These are phyloP conservation scores for Cyclophora punctaria DNA, from an alignment of 2,888 invertebrate species.

Conservation along the genomic window DNA sequence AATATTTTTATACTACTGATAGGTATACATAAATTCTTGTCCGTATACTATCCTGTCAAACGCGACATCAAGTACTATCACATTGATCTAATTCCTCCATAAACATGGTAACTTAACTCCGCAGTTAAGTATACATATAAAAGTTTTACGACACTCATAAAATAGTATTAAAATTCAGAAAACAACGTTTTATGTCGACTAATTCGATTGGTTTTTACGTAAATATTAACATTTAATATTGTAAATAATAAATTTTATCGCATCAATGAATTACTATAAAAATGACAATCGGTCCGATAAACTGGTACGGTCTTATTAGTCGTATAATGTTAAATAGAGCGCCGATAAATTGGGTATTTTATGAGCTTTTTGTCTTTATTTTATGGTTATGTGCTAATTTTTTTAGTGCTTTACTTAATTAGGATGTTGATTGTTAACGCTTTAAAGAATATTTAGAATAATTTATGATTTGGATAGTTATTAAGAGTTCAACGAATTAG, in stretches of 20 bases:
- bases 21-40: no score
- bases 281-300: slow-evolving; percentile 10
- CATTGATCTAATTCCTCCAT: neutral
- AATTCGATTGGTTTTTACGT: slow-evolving; percentile 13
- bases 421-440: no score
- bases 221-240: slow-evolving; percentile 8
- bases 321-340: neutral
- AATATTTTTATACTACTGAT: no score
- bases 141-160: slow-evolving; percentile 12
- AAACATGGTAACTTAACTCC: neutral
- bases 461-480: no score
- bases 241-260: slow-evolving; percentile 21
- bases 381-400: neutral
- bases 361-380: neutral
- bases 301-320: neutral
- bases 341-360: no score
- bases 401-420: neutral
- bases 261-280: slow-evolving; percentile 20
- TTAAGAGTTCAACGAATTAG: no score
- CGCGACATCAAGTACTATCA: no score
- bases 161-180: neutral
- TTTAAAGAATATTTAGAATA: no score
- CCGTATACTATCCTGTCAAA: no score
- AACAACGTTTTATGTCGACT: slow-evolving; percentile 12
- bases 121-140: neutral